Conservation (phyloP, 2,888 invertebrate species). For the Archips xylosteana region DNA sequence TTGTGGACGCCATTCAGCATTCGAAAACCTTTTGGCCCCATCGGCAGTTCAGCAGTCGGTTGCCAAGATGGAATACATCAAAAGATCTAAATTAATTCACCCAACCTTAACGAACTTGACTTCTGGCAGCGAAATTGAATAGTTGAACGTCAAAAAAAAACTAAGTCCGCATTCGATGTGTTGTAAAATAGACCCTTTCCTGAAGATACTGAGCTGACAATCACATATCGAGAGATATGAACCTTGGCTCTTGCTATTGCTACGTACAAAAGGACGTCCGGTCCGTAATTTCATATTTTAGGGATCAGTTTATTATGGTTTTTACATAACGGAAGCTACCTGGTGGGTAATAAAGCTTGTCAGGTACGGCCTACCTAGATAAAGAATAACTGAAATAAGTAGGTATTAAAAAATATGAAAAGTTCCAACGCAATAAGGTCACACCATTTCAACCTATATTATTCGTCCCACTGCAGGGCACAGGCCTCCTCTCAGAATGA, state of each 20-base stretch:
- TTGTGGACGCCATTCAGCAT: no score
- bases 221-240: not conserved
- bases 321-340: not conserved
- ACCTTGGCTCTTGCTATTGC: no score
- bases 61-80: not conserved
- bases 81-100: constrained; percentile 4
- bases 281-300: constrained; percentile 7
- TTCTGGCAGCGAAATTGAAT: not conserved
- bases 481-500: no score
- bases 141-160: not conserved
- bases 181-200: not conserved
- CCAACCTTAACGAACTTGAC: constrained; percentile 6
- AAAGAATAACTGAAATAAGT: no score
- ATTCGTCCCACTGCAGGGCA: no score
- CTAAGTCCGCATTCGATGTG: not conserved
- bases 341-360: no score
- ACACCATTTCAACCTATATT: no score
- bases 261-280: constrained; percentile 5
- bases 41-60: no score
- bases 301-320: constrained; percentile 1
- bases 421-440: no score
- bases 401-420: no score
- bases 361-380: no score
- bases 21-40: no score
- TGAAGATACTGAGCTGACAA: not conserved